Evolutionary conservation across 2,113 vertebrate genomes (phyloP).

Genomic region (Cepphus grylle): DNA sequence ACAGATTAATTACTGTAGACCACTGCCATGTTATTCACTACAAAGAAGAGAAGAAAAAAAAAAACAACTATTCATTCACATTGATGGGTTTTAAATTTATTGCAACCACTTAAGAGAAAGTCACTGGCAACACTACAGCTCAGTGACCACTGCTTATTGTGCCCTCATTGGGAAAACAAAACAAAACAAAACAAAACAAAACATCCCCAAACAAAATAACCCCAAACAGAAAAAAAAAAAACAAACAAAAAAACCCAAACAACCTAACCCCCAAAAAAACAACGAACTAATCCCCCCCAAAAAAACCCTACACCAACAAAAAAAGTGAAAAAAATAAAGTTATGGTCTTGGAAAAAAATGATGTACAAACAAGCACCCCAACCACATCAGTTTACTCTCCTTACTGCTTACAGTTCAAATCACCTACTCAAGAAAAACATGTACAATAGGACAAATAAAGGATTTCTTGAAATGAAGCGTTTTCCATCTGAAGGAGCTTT

Average conservation of each 20-base stretch:
- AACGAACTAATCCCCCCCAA: no score
- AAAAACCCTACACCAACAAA: not conserved
- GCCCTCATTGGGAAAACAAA: not conserved
- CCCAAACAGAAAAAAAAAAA: not conserved
- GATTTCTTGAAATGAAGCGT: not conserved
- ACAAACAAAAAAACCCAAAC: not conserved
- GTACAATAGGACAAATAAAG: not conserved
- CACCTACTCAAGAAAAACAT: not conserved
- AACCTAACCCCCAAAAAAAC: not conserved
- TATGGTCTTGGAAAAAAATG: not conserved
- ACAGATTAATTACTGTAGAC: not conserved
- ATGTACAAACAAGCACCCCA: not conserved
- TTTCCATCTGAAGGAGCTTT: not conserved
- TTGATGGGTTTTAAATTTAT: constrained; percentile 9
- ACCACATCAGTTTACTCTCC: not conserved
- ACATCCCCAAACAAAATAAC: not conserved
- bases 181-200: not conserved
- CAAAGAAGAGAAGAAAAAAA: not conserved
- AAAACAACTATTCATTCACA: not conserved
- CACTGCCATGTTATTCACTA: not conserved
- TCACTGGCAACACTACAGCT: not conserved
- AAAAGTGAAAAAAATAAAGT: not conserved
- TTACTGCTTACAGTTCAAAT: not conserved
- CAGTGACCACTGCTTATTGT: not conserved
- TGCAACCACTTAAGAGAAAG: not conserved